Evolutionary conservation across 2,888 invertebrate species (phyloP), one percentile per base, ranked within the genome.

Genomic region (Lochmaea capreae): DNA sequence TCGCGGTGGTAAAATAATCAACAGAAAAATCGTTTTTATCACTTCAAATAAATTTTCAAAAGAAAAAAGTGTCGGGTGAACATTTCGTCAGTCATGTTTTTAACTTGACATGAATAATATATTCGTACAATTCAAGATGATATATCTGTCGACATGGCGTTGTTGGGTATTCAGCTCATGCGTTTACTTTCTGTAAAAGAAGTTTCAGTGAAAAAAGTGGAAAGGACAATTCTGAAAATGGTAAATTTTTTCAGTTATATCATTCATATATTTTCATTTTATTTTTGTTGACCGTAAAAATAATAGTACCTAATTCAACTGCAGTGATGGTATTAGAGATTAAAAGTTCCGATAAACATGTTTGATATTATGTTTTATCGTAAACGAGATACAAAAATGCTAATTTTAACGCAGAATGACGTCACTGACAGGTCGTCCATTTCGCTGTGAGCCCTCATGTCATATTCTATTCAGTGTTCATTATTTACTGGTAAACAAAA

Each of bases 81-180:
- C 57, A 16, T 57, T 57, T 16, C 16, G 22, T 22, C 57, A 57
- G 57, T 22, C 16, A 57, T 57, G 16, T 57, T 57, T 57, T 16
- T 16, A 57, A 57, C 22, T 57, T 16, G 57, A 57, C 57, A 11
- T 18, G 22, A 16, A 57, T n/a, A 57, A 26, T 26, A 26, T 26
- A 26, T 22, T 16, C 22, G 6, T 22, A 16, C 57, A 57, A 57
- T 57, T 57, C 57, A 57, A 18, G 57, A 57, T 57, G 57, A 57
- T 18, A 57, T 57, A 57, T 57, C 22, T 57, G 57, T 9, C 12
- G 22, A 57, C 57, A 57, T 11, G 14, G 57, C 8, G 22, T 54
- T 57, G 57, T 22, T 22, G 8, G 57, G 22, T 57, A 12, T 57
- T 57, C 6, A 22, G 1, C 22, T 10, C 22, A 11, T 57, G 54